Percentiles rank a stretch among this genome's conserved stretches.
Conservation (phyloP, 35 echinoderm and acorn worm genomes). For the Stichopus chloronotus region DNA sequence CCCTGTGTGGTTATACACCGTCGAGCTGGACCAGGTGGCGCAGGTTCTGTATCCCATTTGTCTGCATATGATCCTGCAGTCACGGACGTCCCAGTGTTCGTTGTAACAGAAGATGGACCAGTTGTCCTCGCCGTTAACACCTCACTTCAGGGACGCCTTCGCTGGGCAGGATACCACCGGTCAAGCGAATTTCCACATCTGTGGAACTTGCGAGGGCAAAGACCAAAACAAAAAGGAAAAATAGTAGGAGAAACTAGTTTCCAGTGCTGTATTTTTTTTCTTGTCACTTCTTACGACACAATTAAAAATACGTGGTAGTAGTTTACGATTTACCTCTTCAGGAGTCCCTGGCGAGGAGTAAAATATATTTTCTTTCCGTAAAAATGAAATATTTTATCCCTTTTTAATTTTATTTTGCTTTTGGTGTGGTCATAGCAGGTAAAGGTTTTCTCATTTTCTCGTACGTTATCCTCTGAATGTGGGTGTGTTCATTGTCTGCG, state of each 20-base stretch:
- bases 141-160: constrained; percentile 18
- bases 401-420: too few species aligned
- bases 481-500: too few species aligned
- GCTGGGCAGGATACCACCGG: not conserved
- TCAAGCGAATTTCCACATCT: constrained; percentile 1
- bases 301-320: not conserved
- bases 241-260: not conserved
- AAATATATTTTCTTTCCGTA: not conserved
- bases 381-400: not conserved
- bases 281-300: not conserved
- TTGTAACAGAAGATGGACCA: not conserved
- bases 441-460: too few species aligned
- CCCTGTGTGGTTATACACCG: not conserved
- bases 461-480: too few species aligned
- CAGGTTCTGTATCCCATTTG: constrained; percentile 42
- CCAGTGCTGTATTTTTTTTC: not conserved
- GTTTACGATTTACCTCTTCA: not conserved
- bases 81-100: constrained; percentile 23
- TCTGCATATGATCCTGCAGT: constrained; percentile 12
- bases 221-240: not conserved
- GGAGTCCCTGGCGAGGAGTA: not conserved
- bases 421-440: too few species aligned
- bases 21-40: not conserved
- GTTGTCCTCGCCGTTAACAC: not conserved
- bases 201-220: not conserved